phyloP scores from a whole-genome alignment of 2,888 invertebrate species.

The Achlya flavicornis region DNA sequence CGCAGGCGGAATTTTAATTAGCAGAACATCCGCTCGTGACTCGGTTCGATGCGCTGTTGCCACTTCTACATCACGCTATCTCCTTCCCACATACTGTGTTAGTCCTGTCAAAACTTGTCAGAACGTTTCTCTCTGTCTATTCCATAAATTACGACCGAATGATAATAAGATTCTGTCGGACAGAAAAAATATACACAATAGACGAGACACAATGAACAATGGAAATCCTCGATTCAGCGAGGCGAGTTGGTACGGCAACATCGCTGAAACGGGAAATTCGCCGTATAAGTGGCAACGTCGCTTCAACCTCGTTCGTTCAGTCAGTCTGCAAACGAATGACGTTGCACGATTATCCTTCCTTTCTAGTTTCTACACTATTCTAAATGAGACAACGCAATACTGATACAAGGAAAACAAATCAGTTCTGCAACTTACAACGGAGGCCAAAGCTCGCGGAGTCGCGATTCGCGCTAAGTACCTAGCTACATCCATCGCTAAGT shows the following conservation, averaged over 20 bases:
- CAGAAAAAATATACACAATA: constrained; percentile 44
- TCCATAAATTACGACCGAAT: constrained; percentile 46
- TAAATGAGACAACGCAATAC: constrained; percentile 80
- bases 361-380: constrained; percentile 79
- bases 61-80: constrained; percentile 65
- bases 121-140: constrained; percentile 49
- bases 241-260: constrained; percentile 63
- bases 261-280: constrained; percentile 75
- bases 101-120: constrained; percentile 44
- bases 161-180: constrained; percentile 51
- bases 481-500: constrained; percentile 55
- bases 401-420: constrained; percentile 74
- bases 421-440: constrained; percentile 70
- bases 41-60: constrained; percentile 76
- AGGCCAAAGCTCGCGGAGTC: constrained; percentile 64
- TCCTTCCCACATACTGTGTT: constrained; percentile 57
- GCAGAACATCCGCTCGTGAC: constrained; percentile 84
- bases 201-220: constrained; percentile 62
- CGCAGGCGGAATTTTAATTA: constrained; percentile 84
- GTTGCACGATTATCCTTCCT: constrained; percentile 81
- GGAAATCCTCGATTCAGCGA: constrained; percentile 63
- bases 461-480: constrained; percentile 64
- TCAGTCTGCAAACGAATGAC: constrained; percentile 72
- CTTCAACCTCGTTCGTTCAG: constrained; percentile 72
- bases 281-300: constrained; percentile 78